Percentiles rank a stretch among this genome's conserved stretches.
Conservation (phyloP, 1,140 invertebrate genomes). For the Heliothis virescens region DNA sequence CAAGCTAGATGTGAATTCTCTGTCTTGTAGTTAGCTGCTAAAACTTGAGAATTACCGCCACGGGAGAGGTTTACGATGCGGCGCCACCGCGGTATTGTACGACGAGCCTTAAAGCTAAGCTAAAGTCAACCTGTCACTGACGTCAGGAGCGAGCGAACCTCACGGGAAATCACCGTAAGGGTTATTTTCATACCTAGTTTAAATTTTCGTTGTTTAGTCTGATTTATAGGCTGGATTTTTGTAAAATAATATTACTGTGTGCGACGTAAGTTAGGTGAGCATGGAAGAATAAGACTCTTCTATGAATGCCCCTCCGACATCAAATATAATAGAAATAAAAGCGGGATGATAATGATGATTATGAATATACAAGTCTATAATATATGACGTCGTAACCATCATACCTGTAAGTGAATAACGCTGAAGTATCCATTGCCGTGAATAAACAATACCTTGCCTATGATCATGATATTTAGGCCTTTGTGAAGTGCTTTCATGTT, state of each 20-base stretch:
- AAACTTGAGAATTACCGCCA: slow-evolving; percentile 21
- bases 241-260: too few relatives aligned
- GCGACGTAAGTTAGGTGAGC: too few relatives aligned
- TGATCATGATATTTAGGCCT: too few relatives aligned
- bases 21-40: not conserved
- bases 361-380: too few relatives aligned
- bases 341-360: too few relatives aligned
- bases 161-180: slow-evolving; percentile 69
- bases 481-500: too few relatives aligned
- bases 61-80: not conserved
- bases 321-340: too few relatives aligned
- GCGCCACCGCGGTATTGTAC: slow-evolving; percentile 21
- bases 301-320: too few relatives aligned
- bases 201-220: slow-evolving; percentile 7
- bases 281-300: too few relatives aligned
- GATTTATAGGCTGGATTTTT: not conserved
- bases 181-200: slow-evolving; percentile 65
- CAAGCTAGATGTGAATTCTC: not conserved
- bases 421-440: not conserved
- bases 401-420: not conserved
- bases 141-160: slow-evolving; percentile 26
- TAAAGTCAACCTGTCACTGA: slow-evolving; percentile 28
- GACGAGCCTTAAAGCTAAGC: slow-evolving; percentile 24
- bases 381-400: not conserved
- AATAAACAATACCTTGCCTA: slow-evolving; percentile 4